Conservation (phyloP, 2,113 vertebrate species). For the Aplodontia rufa region DNA sequence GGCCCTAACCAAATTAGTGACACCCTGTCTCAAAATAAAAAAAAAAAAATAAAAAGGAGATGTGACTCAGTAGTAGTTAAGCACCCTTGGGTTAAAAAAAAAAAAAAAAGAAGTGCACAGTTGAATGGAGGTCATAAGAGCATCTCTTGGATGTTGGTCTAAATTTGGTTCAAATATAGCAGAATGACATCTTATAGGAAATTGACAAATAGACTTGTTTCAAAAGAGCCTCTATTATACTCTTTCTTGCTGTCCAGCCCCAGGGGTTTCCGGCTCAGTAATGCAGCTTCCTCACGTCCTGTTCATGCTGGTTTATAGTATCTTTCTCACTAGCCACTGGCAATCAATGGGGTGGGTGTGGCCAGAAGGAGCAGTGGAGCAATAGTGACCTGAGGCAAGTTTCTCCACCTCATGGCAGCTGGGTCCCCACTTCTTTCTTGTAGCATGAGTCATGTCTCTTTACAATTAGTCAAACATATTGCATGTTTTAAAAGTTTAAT, state of each 20-base stretch:
- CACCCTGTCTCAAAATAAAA: too few species aligned
- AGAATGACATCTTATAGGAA: neutral
- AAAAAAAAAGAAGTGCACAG: too few species aligned
- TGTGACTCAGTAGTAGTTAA: too few species aligned
- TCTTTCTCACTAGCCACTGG: neutral
- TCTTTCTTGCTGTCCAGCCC: neutral
- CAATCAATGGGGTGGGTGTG: neutral
- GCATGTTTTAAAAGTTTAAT: neutral
- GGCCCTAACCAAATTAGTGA: too few species aligned
- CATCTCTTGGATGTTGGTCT: neutral
- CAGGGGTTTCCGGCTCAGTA: neutral
- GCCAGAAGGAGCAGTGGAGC: neutral
- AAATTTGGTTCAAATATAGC: neutral
- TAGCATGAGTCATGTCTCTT: neutral
- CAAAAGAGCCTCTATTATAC: neutral
- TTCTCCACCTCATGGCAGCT: neutral
- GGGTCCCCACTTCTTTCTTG: neutral
- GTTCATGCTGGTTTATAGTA: neutral
- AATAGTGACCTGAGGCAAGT: neutral
- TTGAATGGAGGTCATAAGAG: neutral
- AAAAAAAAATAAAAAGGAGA: too few species aligned
- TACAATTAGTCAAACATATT: neutral
- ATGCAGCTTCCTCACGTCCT: neutral
- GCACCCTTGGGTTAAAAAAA: too few species aligned
- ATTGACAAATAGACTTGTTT: neutral